Base-by-base conservation (phyloP, 2,113 vertebrate species). In the Apodemus sylvaticus region DNA sequence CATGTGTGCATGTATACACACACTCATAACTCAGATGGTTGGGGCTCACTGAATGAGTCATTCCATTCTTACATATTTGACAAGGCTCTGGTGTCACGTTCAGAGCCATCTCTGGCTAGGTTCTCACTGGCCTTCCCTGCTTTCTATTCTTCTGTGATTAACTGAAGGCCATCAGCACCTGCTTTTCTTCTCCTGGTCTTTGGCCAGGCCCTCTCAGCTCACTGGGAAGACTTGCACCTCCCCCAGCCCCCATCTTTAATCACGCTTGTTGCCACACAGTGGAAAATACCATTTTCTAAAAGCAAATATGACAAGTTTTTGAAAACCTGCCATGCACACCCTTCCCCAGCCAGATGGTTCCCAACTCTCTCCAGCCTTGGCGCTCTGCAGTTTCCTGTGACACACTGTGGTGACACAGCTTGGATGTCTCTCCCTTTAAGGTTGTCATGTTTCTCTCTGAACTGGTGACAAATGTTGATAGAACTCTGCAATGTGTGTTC, bases 121-220 rank as follows among this genome's bases (percentile, higher is more conserved):
- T 36, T 71, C 53, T 55, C 66, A 62, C 60, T 94, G 83, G 93
- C 97, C 88, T 92, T 86, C 11, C 48, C 45, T 96, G 82, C 90
- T 94, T 14, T 58, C 36, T 83, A 53, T 93, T 70, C 36, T 95
- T 3, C 94, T 12, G 10, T 36, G 68, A 11, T 22, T 81, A 90
- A 53, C 24, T 77, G 14, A 81, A 92, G 78, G 55, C 74, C 66
- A 77, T 7, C 34, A 91, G 85, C 89, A 96, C 17, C 60, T 12
- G 11, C 1, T 82, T 97, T 93, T 86, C 12, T 62, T 95, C 19
- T 93, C 85, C 8, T 78, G 90, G 29, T 74, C 94, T 87, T 9
- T 20, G 48, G 17, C 92, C 86, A 93, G 68, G 94, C 34, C n/a
- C 90, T 64, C 13, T 60, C 77, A 53, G 16, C 74, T 7, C 14